phyloP scores from a whole-genome alignment of 2,797 vertebrate genomes.

The Bovichtus diacanthus region DNA sequence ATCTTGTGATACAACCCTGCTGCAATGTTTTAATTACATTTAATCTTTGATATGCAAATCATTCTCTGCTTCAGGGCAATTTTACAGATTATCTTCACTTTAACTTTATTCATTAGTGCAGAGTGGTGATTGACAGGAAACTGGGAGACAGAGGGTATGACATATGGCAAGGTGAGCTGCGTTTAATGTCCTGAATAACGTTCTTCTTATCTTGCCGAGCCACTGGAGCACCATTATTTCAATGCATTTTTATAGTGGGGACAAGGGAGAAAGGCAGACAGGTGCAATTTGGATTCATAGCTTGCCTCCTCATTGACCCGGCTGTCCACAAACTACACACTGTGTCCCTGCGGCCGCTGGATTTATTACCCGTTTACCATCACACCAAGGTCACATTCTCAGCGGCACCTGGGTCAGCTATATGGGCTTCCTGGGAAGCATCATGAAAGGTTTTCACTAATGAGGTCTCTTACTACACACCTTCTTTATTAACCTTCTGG shows the following conservation, averaged over 20 bases:
- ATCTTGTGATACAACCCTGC: not conserved
- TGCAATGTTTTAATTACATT: constrained; percentile 13
- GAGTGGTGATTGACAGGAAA: constrained; percentile 46
- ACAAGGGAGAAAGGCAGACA: constrained; percentile 44
- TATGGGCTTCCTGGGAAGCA: constrained; percentile 68
- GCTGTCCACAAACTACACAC: constrained; percentile 58
- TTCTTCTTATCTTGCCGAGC: constrained; percentile 25
- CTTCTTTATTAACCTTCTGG: constrained; percentile 64
- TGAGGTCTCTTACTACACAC: constrained; percentile 63
- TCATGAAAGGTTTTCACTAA: constrained; percentile 73
- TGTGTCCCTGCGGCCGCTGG: constrained; percentile 56
- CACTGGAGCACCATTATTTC: constrained; percentile 49
- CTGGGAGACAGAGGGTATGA: constrained; percentile 18
- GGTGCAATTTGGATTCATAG: constrained; percentile 72
- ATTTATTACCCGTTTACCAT: constrained; percentile 78
- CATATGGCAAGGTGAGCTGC: constrained; percentile 45
- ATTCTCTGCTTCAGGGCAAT: constrained; percentile 14
- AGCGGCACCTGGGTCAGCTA: constrained; percentile 59
- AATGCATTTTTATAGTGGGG: constrained; percentile 47
- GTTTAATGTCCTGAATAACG: constrained; percentile 33
- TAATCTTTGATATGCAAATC: constrained; percentile 24
- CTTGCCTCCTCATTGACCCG: constrained; percentile 69
- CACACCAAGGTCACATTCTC: constrained; percentile 76
- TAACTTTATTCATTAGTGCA: constrained; percentile 35
- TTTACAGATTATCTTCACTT: constrained; percentile 11